phyloP scores from a whole-genome alignment of 2,888 invertebrate genomes.

The Sabellastarte sp. region DNA sequence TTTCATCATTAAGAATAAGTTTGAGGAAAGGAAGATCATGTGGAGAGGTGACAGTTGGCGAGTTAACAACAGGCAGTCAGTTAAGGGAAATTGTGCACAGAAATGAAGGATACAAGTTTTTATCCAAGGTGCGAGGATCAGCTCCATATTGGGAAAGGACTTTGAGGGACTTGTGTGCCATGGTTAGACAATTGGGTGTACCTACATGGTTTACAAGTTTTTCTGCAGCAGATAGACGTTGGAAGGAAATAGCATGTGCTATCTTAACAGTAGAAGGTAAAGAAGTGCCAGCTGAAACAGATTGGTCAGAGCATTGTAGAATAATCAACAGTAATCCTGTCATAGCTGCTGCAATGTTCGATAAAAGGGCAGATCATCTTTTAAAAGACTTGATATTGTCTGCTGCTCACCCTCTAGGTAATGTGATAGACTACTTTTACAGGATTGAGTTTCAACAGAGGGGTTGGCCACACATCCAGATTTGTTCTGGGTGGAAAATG shows the following conservation, averaged over 20 bases:
- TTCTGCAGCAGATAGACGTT: background rate
- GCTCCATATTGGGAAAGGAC: conserved; percentile 3
- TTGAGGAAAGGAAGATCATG: conserved; percentile 1
- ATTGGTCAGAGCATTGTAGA: background rate
- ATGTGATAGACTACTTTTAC: too few relatives aligned
- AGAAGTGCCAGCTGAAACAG: background rate
- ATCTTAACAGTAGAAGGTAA: background rate
- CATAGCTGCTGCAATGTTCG: too few relatives aligned
- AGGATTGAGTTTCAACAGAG: conserved; percentile 4
- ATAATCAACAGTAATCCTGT: background rate
- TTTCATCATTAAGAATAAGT: background rate
- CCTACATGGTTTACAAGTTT: background rate
- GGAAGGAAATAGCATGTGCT: background rate
- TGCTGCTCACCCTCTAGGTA: too few relatives aligned
- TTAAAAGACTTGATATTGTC: too few relatives aligned
- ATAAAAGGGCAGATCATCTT: too few relatives aligned
- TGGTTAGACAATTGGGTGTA: background rate
- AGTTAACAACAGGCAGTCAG: background rate
- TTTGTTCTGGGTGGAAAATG: background rate
- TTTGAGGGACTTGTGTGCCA: background rate
- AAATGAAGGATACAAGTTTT: background rate
- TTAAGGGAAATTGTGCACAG: background rate
- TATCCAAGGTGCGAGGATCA: background rate
- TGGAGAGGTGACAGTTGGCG: background rate
- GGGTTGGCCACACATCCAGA: conserved; percentile 3